A percentile compares a stretch with the other conserved stretches of the same genome.
These are phyloP conservation scores for Hydrozoanthus gracilis DNA, from an alignment of 92 coral and sea anemone species.

Conservation along the genomic window DNA sequence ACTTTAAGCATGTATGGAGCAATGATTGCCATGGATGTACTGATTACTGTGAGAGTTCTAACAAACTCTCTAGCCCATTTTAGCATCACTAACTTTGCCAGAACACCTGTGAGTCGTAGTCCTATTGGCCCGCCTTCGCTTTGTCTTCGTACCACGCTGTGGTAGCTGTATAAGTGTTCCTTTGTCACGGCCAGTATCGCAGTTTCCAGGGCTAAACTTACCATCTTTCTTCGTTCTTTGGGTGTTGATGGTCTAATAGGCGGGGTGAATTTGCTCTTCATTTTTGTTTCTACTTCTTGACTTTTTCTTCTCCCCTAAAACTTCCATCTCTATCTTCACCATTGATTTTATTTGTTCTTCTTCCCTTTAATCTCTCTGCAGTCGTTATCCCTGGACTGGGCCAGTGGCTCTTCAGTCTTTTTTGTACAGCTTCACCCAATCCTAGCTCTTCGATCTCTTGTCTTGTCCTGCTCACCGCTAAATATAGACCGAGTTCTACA, in stretches of 20 bases:
- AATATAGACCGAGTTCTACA: background rate
- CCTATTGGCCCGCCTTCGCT: background rate
- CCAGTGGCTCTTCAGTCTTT: constrained; percentile 16
- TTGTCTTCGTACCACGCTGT: background rate
- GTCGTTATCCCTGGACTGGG: constrained; percentile 28
- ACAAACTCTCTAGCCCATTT: constrained; percentile 7
- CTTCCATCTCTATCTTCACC: background rate
- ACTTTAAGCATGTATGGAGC: background rate
- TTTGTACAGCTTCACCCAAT: background rate
- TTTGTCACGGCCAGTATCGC: constrained; percentile 17
- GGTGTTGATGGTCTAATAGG: constrained; percentile 3
- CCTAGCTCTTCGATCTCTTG: background rate
- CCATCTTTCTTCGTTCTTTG: constrained; percentile 7
- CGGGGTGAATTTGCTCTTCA: background rate
- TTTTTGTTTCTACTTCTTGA: background rate
- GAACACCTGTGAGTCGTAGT: constrained; percentile 3
- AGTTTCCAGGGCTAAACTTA: constrained; percentile 4
- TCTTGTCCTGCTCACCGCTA: background rate
- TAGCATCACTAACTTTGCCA: background rate
- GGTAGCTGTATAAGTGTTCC: constrained; percentile 8
- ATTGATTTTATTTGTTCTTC: background rate
- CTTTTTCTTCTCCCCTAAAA: background rate
- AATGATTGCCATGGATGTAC: background rate
- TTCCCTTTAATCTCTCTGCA: background rate
- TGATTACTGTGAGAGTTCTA: background rate